Percentiles rank a stretch among this genome's conserved stretches.
Evolutionary conservation across 1,140 invertebrate genomes (phyloP).

Genomic region (Manduca sexta): DNA sequence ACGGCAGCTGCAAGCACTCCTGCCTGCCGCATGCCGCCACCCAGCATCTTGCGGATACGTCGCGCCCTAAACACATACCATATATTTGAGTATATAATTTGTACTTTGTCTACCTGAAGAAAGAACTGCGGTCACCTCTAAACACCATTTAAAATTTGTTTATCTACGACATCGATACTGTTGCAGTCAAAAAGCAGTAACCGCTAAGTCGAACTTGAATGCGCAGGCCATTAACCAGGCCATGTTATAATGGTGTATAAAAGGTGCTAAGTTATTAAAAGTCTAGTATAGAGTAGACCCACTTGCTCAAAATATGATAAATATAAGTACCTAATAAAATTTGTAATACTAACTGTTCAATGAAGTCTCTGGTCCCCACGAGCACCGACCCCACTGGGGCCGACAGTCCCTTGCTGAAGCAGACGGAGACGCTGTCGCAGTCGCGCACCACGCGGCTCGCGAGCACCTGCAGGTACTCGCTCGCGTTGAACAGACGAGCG

Average conservation of each 20-base stretch:
- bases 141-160: too few relatives aligned
- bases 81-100: not conserved
- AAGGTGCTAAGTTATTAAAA: too few relatives aligned
- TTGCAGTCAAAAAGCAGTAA: too few relatives aligned
- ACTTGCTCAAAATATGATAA: too few relatives aligned
- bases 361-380: slow-evolving; percentile 85
- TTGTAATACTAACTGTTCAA: slow-evolving; percentile 76
- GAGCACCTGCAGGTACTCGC: slow-evolving; percentile 77
- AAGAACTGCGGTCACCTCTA: not conserved
- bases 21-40: slow-evolving; percentile 93
- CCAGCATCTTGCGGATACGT: slow-evolving; percentile 87
- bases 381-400: slow-evolving; percentile 92
- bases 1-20: slow-evolving; percentile 93
- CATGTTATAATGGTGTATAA: too few relatives aligned
- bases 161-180: too few relatives aligned
- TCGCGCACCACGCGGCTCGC: slow-evolving; percentile 78
- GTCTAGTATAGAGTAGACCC: too few relatives aligned
- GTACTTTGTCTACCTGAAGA: not conserved
- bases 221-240: too few relatives aligned
- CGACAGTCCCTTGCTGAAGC: slow-evolving; percentile 91
- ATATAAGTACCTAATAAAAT: slow-evolving; percentile 11
- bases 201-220: too few relatives aligned
- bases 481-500: slow-evolving; percentile 92
- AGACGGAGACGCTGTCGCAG: slow-evolving; percentile 87
- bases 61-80: slow-evolving; percentile 74